Evolutionary conservation across 2,113 vertebrate species (phyloP), one percentile per base, ranked within the genome.

Genomic region (Bungarus multicinctus): DNA sequence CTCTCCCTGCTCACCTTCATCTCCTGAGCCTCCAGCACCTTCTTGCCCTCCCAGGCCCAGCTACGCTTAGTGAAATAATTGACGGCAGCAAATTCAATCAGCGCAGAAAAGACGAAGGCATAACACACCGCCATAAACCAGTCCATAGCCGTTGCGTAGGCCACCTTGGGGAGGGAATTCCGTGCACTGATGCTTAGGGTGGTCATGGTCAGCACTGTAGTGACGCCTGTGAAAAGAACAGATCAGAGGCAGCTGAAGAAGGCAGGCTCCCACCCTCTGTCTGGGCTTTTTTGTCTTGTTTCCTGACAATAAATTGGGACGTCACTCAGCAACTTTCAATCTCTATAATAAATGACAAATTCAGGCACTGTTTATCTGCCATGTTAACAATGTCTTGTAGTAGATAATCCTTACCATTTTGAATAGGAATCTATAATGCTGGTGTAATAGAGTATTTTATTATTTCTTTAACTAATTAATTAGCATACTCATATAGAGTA

Each of bases 91-190:
- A 99, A 99, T 95, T 99, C 99, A 89, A 99, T 99, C 98, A 99
- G 98, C 90, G 99, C 99, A 95, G 99, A 99, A 98, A 99, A 99
- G 96, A 99, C 99, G 96, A 99, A 99, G 97, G 99, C 99, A 95
- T 99, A 99, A 98, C 99, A 99, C 96, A 99, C 99, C 11, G 99
- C 99, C 98, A 99, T 99, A 98, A 99, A 99, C 99, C 99, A 99
- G 98, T 99, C 99, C 99, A 99, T 99, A 97, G 99, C 99, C 30
- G 99, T 99, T 96, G 99, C 99, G 10, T 99, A 99, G 89, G 99
- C 99, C 97, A 99, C 99, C 96, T 99, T 99, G 95, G 99, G 99
- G 93, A 99, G 98, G 18, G 99, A 99, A 97, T 99, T 99, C 98
- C 99, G 98, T 96, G 99, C 99, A 97, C 99, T 99, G 98, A 99